Evolutionary conservation across 2,113 vertebrate genomes (phyloP).

Genomic region (Scartelaos histophorus): DNA sequence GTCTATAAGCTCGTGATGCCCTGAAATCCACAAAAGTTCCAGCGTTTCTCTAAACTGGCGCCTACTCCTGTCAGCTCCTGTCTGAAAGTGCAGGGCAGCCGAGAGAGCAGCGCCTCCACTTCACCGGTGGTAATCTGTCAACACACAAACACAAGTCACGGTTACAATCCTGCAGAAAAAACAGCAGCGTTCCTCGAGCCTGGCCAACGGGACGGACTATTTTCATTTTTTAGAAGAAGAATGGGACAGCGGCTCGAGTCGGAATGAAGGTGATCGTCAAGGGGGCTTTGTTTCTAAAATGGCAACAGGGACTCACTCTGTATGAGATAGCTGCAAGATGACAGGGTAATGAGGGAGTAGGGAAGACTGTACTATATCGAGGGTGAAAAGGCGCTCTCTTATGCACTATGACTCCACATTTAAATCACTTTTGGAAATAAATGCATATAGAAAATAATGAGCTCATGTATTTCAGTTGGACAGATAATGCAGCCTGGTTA

Average conservation of each 20-base stretch:
- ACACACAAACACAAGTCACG: slow-evolving; percentile 5
- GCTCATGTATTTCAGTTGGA: no score
- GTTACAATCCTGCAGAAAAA: background rate
- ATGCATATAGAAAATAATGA: no score
- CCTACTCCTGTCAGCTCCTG: slow-evolving; percentile 94
- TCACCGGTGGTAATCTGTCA: slow-evolving; percentile 86
- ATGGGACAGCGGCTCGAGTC: background rate
- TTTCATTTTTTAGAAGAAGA: background rate
- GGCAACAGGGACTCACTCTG: background rate
- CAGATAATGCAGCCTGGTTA: no score
- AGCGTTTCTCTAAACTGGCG: slow-evolving; percentile 94
- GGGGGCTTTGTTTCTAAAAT: background rate
- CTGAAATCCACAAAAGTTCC: slow-evolving; percentile 96
- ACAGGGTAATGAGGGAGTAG: no score
- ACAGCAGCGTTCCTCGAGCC: background rate
- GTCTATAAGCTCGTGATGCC: slow-evolving; percentile 87
- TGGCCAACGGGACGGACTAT: background rate
- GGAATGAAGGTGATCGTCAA: background rate
- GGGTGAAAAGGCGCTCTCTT: no score
- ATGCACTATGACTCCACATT: no score
- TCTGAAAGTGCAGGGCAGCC: slow-evolving; percentile 90
- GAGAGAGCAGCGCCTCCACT: slow-evolving; percentile 87
- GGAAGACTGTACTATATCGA: no score
- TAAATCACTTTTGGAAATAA: no score
- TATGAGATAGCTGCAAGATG: no score